Conservation (phyloP, 2,113 vertebrate species). For the Ictidomys tridecemlineatus region DNA sequence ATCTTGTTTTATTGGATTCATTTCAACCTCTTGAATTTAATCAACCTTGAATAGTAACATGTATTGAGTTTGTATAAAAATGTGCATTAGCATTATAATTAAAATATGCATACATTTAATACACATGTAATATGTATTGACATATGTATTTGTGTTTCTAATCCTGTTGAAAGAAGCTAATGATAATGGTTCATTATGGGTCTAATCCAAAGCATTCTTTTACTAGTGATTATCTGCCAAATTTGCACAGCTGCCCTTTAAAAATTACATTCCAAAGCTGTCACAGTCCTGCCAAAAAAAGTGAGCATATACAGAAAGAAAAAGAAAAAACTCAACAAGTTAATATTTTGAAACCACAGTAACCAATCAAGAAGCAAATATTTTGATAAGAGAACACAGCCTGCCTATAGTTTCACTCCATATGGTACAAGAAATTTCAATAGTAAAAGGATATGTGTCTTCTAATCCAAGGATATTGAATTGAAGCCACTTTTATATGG, state of each 20-base stretch:
- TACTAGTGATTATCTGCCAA: constrained; percentile 10
- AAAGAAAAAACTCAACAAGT: not conserved
- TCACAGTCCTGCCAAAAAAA: not conserved
- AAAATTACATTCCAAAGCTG: constrained; percentile 57
- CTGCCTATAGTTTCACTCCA: not conserved
- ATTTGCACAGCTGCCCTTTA: constrained; percentile 38
- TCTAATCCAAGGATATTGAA: not conserved
- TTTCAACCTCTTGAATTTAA: constrained; percentile 59
- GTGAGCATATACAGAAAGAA: not conserved
- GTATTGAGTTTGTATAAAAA: constrained; percentile 55
- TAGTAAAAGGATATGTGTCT: not conserved
- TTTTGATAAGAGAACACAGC: constrained; percentile 34
- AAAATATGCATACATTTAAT: constrained; percentile 29
- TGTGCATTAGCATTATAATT: constrained; percentile 57
- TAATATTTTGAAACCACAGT: constrained; percentile 57
- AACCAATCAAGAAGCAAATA: constrained; percentile 46
- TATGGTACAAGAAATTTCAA: not conserved
- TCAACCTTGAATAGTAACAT: constrained; percentile 20
- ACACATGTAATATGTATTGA: constrained; percentile 15
- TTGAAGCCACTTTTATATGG: not conserved
- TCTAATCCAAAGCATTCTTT: constrained; percentile 55
- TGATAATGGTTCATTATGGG: constrained; percentile 44
- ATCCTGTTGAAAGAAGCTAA: constrained; percentile 54
- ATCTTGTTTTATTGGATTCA: constrained; percentile 58
- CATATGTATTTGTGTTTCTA: constrained; percentile 37